A percentile compares a stretch with the other conserved stretches of the same genome.
These are phyloP conservation scores for Cebus imitator DNA, from an alignment of 2,113 vertebrate species.

Conservation along the genomic window DNA sequence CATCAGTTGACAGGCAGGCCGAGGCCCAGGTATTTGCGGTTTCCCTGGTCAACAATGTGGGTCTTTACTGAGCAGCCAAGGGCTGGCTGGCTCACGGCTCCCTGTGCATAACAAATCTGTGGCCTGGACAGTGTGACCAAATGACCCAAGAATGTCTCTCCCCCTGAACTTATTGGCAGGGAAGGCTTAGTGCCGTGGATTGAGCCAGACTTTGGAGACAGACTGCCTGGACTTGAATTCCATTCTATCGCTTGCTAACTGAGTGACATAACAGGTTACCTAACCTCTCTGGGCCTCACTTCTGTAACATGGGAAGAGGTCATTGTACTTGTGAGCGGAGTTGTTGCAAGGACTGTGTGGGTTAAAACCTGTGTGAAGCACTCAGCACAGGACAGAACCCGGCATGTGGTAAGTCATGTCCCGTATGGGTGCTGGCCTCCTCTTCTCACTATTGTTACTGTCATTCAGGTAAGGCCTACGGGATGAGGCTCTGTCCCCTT, in stretches of 20 bases:
- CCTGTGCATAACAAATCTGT: not conserved
- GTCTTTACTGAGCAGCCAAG: not conserved
- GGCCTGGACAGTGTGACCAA: not conserved
- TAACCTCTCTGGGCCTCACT: not conserved
- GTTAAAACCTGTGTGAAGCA: not conserved
- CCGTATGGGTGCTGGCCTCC: rapidly evolving
- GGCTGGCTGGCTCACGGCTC: not conserved
- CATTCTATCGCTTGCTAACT: not conserved
- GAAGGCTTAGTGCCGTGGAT: not conserved
- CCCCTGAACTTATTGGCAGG: not conserved
- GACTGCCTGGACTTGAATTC: not conserved
- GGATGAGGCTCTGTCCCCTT: not conserved
- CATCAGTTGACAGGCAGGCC: not conserved
- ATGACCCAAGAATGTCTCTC: not conserved
- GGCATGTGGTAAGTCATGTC: not conserved
- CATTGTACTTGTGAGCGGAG: too few relatives aligned
- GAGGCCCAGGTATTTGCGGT: not conserved
- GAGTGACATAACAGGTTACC: not conserved
- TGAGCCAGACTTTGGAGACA: not conserved
- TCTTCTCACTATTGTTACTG: rapidly evolving
- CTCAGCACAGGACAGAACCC: not conserved
- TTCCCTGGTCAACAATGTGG: not conserved
- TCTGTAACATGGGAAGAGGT: not conserved
- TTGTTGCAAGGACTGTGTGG: not conserved
- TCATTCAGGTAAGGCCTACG: not conserved